phyloP scores from a whole-genome alignment of 2,113 vertebrate species.

The Apaloderma vittatum region DNA sequence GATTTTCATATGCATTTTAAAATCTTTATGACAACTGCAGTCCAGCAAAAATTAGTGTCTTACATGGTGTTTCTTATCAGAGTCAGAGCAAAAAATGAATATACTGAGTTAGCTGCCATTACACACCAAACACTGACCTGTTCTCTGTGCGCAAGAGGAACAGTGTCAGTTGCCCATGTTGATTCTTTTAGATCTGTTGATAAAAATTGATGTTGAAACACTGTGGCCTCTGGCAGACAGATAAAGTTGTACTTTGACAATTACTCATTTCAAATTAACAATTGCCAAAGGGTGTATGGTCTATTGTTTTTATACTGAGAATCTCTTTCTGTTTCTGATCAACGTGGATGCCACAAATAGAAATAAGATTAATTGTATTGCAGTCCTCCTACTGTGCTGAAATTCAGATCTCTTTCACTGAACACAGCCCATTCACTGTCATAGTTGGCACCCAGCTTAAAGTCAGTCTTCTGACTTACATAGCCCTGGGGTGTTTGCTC shows the following conservation, averaged over 20 bases:
- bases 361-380: not conserved
- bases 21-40: not conserved
- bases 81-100: not conserved
- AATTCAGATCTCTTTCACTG: not conserved
- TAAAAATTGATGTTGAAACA: not conserved
- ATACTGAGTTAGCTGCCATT: not conserved
- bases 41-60: not conserved
- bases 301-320: not conserved
- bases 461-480: not conserved
- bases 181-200: constrained; percentile 1
- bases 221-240: not conserved
- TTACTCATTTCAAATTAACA: not conserved
- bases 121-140: not conserved
- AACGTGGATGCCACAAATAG: not conserved
- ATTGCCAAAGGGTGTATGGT: not conserved
- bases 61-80: not conserved
- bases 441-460: not conserved
- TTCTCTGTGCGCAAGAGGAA: fast-evolving
- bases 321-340: not conserved
- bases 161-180: not conserved
- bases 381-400: not conserved
- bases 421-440: not conserved
- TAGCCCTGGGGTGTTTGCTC: not conserved
- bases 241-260: not conserved
- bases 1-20: not conserved